Evolutionary conservation across 2,888 invertebrate species (phyloP), one percentile per base, ranked within the genome.

Genomic region (Scaptomyza polygonia): DNA sequence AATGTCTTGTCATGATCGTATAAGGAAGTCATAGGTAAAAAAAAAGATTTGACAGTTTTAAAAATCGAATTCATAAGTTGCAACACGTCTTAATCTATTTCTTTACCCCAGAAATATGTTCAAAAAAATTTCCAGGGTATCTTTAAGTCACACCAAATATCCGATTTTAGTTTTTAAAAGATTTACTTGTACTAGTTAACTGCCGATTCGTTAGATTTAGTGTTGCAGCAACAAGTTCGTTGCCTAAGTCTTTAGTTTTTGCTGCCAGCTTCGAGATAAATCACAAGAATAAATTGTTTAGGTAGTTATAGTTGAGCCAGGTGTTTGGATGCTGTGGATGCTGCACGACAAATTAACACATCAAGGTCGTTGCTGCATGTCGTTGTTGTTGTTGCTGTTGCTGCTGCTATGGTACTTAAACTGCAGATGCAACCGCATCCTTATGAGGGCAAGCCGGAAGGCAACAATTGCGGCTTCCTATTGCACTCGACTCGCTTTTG

Each of bases 291-390:
- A 48, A 48, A 55, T 55, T 72, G 57, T 32, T 64, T 55, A 55
- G 62, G 64, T 42, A 54, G 18, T 51, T 49, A 9, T 32, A 18
- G 56, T 48, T 58, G 32, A 18, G 18, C 64, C 74, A 66, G 72
- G 77, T 77, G 74, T 75, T 77, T 68, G 51, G 14, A 9, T 32
- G n/a, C 21, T n/a, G 3, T 54, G 39, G 36, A 14, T 59, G 54
- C 54, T 40, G 73, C 58, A 64, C 65, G 63, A 65, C 70, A 86
- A 89, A 89, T 89, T 89, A 88, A 87, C 90, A 89, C 89, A 80
- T 87, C 89, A 89, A 89, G 89, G 89, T 89, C 89, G 82, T 83
- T 79, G 42, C 21, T 53, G 43, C 53, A 39, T 42, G 27, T 14
- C 66, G n/a, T 14, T 51, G 45, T 45, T 39, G 43, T 12, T 12